Evolutionary conservation across 2,888 invertebrate genomes (phyloP), one percentile per base, ranked within the genome.

Genomic region (Chaetogeoica ovagalla): DNA sequence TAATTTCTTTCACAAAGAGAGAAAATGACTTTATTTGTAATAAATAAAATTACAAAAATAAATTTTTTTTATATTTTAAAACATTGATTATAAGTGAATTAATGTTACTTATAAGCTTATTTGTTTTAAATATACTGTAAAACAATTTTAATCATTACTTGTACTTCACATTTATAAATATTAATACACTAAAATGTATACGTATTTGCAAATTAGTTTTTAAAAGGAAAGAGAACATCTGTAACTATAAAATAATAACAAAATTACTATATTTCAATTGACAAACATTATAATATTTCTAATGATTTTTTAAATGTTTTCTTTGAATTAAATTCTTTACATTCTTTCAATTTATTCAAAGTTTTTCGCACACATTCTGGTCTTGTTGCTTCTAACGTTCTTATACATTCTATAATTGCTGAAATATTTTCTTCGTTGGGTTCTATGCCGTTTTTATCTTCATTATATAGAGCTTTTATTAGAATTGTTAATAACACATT

Each of bases 191-290:
- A 48, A 48, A 48, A 48, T 13, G 15, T 7, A 7, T 48, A 48
- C 11, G 13, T 13, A 1, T 48, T 48, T 11, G 13, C 11, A 13
- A 48, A 48, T 13, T 13, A 48, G 11, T 48, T 13, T 48, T 55
- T 7, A 52, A 55, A 7, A 55, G 8, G 17, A 55, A 89, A 87
- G 2, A 43, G 43, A 30, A 43, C 6, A n/a, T 1, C 3, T 23
- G 13, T 7, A 60, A 23, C 9, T 59, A 60, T 60, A 60, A 13
- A 60, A 60, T 21, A 23, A 60, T 2, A 11, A 60, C 11, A 60
- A 60, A 60, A 60, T 60, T 11, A 59, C 69, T 70, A 39, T 57
- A 70, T 70, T 70, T 6, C 4, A 57, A 57, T 39, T 15, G 15
- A 7, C 9, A 2, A 69, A n/a, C 15, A 57, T 59, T 59, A 79